These are phyloP conservation scores for Donacobius atricapilla DNA, from an alignment of 2,113 vertebrate species.

Conservation along the genomic window DNA sequence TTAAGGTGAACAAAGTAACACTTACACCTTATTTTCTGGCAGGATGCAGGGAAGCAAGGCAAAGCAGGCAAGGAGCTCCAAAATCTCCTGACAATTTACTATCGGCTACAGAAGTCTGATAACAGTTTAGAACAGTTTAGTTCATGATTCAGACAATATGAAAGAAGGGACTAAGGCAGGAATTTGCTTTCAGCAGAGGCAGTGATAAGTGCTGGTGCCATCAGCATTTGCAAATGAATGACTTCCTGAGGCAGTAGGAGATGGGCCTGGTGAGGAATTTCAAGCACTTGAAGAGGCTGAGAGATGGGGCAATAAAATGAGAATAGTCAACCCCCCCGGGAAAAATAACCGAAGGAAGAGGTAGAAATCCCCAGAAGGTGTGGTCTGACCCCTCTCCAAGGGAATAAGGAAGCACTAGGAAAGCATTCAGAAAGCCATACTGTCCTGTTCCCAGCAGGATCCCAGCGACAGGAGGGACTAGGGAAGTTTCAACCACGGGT, in stretches of 20 bases:
- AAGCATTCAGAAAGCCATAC: not conserved
- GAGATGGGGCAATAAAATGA: not conserved
- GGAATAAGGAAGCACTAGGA: not conserved
- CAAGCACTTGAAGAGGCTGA: not conserved
- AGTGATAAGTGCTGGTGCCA: not conserved
- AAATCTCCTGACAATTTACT: not conserved
- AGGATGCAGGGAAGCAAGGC: not conserved
- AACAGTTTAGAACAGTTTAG: not conserved
- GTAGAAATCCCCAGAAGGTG: not conserved
- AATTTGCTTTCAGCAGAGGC: not conserved
- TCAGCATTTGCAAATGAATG: not conserved
- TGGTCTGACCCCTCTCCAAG: fast-evolving
- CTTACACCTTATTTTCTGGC: not conserved
- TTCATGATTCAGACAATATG: not conserved
- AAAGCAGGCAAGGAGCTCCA: not conserved
- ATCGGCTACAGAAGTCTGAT: fast-evolving
- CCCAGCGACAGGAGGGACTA: not conserved
- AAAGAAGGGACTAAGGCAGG: not conserved
- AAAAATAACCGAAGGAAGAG: not conserved
- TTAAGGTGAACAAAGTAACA: not conserved
- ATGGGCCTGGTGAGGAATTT: not conserved
- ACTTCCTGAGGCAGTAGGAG: fast-evolving
- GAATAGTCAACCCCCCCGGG: fast-evolving
- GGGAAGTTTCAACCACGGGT: not conserved
- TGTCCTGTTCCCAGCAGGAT: not conserved